Evolutionary conservation across 2,797 vertebrate species (phyloP).

Genomic region (Sandelia bainsii): DNA sequence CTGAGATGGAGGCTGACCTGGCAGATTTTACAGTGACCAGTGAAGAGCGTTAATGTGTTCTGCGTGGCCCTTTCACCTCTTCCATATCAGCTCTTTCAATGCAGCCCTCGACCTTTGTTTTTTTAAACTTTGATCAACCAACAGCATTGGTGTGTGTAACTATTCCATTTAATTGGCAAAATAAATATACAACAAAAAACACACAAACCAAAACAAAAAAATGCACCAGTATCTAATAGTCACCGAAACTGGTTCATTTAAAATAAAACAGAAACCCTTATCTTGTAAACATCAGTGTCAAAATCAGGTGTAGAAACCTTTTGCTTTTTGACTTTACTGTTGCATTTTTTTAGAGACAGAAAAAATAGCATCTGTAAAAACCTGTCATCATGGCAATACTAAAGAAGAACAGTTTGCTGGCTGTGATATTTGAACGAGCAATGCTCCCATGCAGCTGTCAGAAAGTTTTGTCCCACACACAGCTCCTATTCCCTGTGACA

Average conservation of each 20-base stretch:
- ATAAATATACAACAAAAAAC: too few species aligned
- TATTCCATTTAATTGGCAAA: not conserved
- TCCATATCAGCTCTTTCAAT: slow-evolving; percentile 23
- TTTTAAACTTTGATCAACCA: not conserved
- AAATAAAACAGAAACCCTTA: not conserved
- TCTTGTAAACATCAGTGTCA: not conserved
- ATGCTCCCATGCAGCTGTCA: slow-evolving; percentile 42
- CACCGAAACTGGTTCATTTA: not conserved
- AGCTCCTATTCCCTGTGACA: slow-evolving; percentile 18
- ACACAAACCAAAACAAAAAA: too few species aligned
- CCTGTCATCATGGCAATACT: not conserved
- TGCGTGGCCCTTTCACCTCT: slow-evolving; percentile 31
- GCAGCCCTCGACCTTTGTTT: slow-evolving; percentile 8
- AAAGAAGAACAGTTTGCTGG: slow-evolving; percentile 7
- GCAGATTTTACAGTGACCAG: slow-evolving; percentile 34
- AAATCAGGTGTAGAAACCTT: not conserved
- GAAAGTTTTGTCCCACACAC: slow-evolving; percentile 20
- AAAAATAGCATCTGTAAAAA: not conserved
- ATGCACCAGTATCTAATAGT: too few species aligned
- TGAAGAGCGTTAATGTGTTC: slow-evolving; percentile 39
- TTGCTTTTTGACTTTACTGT: not conserved
- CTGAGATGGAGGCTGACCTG: slow-evolving; percentile 66
- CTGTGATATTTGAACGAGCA: slow-evolving; percentile 29
- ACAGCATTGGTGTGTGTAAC: not conserved
- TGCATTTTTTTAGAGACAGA: not conserved